Evolutionary conservation across 2,888 invertebrate species (phyloP).

Genomic region (Listrodromus nycthemerus): DNA sequence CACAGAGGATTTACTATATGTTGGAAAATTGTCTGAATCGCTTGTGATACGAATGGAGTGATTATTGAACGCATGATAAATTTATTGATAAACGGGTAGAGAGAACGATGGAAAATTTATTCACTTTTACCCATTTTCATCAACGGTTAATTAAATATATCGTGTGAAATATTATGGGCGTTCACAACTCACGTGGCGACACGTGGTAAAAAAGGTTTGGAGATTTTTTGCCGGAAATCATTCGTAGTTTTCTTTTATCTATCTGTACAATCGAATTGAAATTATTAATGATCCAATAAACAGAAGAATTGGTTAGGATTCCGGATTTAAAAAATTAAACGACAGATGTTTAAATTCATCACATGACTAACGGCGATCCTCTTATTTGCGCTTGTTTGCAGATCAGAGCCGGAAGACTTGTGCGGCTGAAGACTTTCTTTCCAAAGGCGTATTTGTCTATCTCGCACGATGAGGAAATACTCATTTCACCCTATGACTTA

Average conservation of each 20-base stretch:
- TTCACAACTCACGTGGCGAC: not conserved
- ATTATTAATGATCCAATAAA: too few relatives aligned
- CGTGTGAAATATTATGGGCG: not conserved
- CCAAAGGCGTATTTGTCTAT: not conserved
- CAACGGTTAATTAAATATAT: not conserved
- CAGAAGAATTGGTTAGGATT: not conserved
- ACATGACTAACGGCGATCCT: slow-evolving; percentile 4
- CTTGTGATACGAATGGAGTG: not conserved
- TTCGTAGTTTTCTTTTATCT: not conserved
- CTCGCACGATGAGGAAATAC: slow-evolving; percentile 49
- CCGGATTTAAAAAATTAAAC: not conserved
- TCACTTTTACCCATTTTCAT: not conserved
- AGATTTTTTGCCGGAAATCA: not conserved
- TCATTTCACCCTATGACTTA: slow-evolving; percentile 22
- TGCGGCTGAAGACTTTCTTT: slow-evolving; percentile 16
- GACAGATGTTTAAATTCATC: not conserved
- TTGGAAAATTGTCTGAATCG: not conserved
- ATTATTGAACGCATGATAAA: slow-evolving; percentile 1
- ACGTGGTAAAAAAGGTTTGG: not conserved
- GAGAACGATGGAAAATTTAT: not conserved
- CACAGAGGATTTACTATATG: not conserved
- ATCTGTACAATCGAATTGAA: too few relatives aligned
- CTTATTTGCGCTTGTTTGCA: slow-evolving; percentile 32
- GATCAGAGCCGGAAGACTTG: slow-evolving; percentile 22
- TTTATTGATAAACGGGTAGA: not conserved